Base-by-base conservation (phyloP, 1,140 invertebrate genomes). In the Megalopta genalis region DNA sequence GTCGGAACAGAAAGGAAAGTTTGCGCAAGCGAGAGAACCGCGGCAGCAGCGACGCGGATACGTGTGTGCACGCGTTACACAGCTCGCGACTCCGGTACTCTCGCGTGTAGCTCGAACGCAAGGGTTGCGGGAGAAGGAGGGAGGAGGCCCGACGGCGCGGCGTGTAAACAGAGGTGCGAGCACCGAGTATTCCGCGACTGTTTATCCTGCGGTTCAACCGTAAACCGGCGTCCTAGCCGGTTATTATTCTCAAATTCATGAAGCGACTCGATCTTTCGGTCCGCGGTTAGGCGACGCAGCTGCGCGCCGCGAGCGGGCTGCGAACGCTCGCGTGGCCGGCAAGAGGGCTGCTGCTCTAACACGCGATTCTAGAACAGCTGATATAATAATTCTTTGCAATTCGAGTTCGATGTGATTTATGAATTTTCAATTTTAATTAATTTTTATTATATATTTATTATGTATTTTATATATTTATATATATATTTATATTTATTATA, bases 221-320 rank as follows among this genome's bases (percentile, higher is more conserved):
- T 86, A 83, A 85, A 84, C 77, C 72, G 59, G 59, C 71, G 60
- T 63, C 57, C 71, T 63, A 60, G 49, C 12, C 67, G 72, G 59
- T 85, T 86, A 85, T 88, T 88, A 88, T 83, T 86, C 73, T 60
- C 73, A 66, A 81, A 88, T 82, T 82, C 82, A 82, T 73, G 66
- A 86, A 77, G 49, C 32, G 75, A 85, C 39, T 57, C 39, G 59
- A 59, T 32, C 60, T n/a, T n/a, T 25, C 54, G 21, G 32, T 4
- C 12, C 60, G 14, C 27, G 27, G 5, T 4, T 8, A 27, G 27
- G 67, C 27, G 46, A 14, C 77, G 70, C 85, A 76, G 81, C 71
- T 85, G 76, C 70, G 65, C 65, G 52, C 16, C 54, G 54, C 27
- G 3, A 37, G 32, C 10, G 10, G 10, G 12, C 42, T 9, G 3